Evolutionary conservation across 2,888 invertebrate species (phyloP), one percentile per base, ranked within the genome.

Genomic region (Diploptera punctata): DNA sequence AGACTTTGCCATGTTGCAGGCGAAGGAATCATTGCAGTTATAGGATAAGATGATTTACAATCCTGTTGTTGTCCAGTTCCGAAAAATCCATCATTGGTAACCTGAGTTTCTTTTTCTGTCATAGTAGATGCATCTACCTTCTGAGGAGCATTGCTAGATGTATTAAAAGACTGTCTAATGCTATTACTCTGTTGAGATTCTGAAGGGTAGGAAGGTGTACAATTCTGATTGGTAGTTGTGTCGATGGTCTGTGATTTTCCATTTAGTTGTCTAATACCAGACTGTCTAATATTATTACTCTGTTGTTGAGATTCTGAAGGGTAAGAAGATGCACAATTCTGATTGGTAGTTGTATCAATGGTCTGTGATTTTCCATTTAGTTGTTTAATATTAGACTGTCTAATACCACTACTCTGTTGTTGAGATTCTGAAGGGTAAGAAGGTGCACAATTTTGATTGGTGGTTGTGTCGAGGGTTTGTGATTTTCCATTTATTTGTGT

Each of bases 101-200:
- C 47, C 24, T 60, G 49, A 3, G 29, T 54, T 57, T 73, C 73
- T 19, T 68, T 72, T 44, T 72, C 72, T 19, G 73, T 73, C 73
- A 73, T 73, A 3, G 73, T 73, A 13, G 73, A 62, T 9, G 73
- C 73, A 57, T 73, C 73, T 16, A 68, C 54, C 24, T 73, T 73
- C 18, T 29, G 57, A 29, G 57, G 57, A 5, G 29, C 26, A 18
- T 5, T 26, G 9, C 10, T 57, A 18, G 13, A 24, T 29, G 29
- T 57, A 29, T 57, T 57, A 29, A n/a, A 57, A 29, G 57, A n/a
- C 57, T 57, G 57, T 16, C 57, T 16, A 57, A 18, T 29, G 26
- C 29, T 29, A 29, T n/a, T 57, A 18, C 29, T 57, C 57, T 16
- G 10, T 4, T 57, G 57, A 13, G 57, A 29, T 29, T n/a, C n/a